Evolutionary conservation across 2,888 invertebrate genomes (phyloP).

Genomic region (Pogonocherus hispidulus): DNA sequence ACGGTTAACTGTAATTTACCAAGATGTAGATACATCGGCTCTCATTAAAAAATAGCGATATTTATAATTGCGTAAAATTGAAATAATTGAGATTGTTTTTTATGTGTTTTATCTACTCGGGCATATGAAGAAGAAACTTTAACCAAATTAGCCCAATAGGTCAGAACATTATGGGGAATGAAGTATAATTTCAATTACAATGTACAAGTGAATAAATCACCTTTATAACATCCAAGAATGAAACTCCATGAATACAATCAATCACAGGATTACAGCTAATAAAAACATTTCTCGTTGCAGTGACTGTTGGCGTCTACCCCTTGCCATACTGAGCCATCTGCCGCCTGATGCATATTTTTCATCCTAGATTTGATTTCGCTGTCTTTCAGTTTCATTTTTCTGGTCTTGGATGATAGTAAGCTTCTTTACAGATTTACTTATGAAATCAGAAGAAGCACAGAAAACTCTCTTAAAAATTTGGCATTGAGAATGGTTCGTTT

Average conservation of each 20-base stretch:
- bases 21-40: too few species aligned
- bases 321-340: constrained; percentile 61
- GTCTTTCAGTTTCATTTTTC: constrained; percentile 54
- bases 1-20: too few species aligned
- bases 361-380: constrained; percentile 64
- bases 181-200: constrained; percentile 11
- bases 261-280: constrained; percentile 70
- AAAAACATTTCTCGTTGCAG: constrained; percentile 69
- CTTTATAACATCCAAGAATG: constrained; percentile 40
- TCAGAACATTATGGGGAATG: neutral
- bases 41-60: too few species aligned
- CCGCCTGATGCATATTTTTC: constrained; percentile 68
- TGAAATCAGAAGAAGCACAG: neutral
- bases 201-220: constrained; percentile 41
- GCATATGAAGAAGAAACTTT: too few species aligned
- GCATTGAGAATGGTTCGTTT: too few species aligned
- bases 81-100: too few species aligned
- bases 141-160: too few species aligned
- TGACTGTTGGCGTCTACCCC: constrained; percentile 63
- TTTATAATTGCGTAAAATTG: too few species aligned
- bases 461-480: too few species aligned
- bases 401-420: constrained; percentile 32
- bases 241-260: constrained; percentile 66
- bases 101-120: too few species aligned
- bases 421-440: constrained; percentile 18